phyloP scores from a whole-genome alignment of 2,888 invertebrate species.

The Harpalus rubripes region DNA sequence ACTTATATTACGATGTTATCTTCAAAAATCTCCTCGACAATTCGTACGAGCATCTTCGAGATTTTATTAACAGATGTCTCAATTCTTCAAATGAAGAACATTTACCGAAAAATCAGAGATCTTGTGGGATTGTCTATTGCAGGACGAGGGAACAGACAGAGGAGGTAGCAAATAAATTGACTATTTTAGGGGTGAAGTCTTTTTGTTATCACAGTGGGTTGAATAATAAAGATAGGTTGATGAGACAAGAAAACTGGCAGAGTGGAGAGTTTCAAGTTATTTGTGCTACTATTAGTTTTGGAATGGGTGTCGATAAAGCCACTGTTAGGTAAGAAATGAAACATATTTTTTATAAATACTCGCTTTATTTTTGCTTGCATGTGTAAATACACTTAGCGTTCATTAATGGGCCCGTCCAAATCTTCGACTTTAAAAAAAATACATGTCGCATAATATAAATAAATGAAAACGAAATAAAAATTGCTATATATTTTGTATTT shows the following conservation, averaged over 20 bases:
- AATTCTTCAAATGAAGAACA: slow-evolving; percentile 80
- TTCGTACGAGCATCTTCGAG: slow-evolving; percentile 88
- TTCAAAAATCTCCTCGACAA: slow-evolving; percentile 92
- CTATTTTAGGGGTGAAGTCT: slow-evolving; percentile 86
- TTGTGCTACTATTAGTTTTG: slow-evolving; percentile 98
- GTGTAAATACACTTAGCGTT: no score
- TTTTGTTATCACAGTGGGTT: slow-evolving; percentile 95
- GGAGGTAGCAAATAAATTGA: slow-evolving; percentile 88
- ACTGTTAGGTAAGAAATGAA: slow-evolving; percentile 84
- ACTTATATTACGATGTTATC: slow-evolving; percentile 96
- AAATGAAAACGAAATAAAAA: no score
- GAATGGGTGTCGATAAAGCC: slow-evolving; percentile 99
- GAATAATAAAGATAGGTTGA: slow-evolving; percentile 85
- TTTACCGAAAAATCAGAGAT: slow-evolving; percentile 72
- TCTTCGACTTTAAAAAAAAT: no score
- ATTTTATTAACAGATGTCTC: slow-evolving; percentile 85
- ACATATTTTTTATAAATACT: neutral
- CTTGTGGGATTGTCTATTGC: slow-evolving; percentile 96
- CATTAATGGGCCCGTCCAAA: no score
- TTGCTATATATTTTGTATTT: no score
- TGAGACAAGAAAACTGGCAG: slow-evolving; percentile 96
- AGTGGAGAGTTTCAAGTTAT: slow-evolving; percentile 92
- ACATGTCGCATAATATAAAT: no score
- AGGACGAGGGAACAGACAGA: slow-evolving; percentile 95
- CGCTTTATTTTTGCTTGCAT: neutral